Evolutionary conservation across 2,113 vertebrate species (phyloP).

Genomic region (Heterotilapia buettikoferi): DNA sequence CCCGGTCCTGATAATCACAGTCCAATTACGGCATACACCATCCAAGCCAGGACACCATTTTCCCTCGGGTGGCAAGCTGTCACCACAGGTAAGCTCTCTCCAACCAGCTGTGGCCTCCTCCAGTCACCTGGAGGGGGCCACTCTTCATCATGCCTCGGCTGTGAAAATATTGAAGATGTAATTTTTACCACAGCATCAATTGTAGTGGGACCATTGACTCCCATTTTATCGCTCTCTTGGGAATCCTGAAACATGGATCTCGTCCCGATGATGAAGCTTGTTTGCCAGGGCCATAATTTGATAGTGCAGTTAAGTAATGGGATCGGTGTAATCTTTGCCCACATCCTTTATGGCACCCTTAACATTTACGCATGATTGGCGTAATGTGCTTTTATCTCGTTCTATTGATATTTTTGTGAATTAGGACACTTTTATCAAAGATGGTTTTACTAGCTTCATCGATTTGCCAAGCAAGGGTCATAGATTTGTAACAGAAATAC

Average conservation of each 20-base stretch:
- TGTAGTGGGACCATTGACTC: constrained; percentile 45
- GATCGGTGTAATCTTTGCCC: background rate
- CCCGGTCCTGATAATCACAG: constrained; percentile 96
- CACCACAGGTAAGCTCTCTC: constrained; percentile 85
- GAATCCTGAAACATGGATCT: constrained; percentile 38
- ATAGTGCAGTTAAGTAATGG: constrained; percentile 41
- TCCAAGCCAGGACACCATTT: constrained; percentile 95
- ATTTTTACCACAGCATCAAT: constrained; percentile 44
- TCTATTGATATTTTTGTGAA: constrained; percentile 39
- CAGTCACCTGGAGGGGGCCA: constrained; percentile 33
- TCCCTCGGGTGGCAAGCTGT: constrained; percentile 98
- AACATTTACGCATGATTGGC: background rate
- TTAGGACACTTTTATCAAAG: constrained; percentile 26
- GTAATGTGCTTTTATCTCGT: constrained; percentile 25
- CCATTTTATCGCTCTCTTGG: constrained; percentile 44
- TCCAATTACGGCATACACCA: constrained; percentile 87
- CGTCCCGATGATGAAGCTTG: constrained; percentile 18
- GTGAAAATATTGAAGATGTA: constrained; percentile 51
- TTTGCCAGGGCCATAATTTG: constrained; percentile 40
- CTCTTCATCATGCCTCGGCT: constrained; percentile 30
- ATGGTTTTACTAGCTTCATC: constrained; percentile 26
- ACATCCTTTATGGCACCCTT: constrained; percentile 15
- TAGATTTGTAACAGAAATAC: background rate
- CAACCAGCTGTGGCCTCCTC: constrained; percentile 62
- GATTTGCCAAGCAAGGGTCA: constrained; percentile 11